phyloP scores from a whole-genome alignment of 2,888 invertebrate species.

The Octodonta nipae region DNA sequence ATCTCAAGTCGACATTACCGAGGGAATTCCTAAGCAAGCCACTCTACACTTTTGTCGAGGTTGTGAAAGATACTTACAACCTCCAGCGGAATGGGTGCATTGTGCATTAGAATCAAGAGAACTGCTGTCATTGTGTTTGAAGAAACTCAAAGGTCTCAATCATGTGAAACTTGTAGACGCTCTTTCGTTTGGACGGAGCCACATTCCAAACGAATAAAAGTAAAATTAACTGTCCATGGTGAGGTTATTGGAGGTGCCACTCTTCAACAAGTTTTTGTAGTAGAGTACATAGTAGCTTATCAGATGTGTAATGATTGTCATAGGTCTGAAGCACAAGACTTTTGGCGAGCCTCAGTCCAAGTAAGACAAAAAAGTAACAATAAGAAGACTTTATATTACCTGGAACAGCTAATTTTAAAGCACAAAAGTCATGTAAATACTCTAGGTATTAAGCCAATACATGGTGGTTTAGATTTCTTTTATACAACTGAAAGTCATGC shows the following conservation, averaged over 20 bases:
- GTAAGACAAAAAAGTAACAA: conserved; percentile 78
- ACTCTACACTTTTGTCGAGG: conserved; percentile 80
- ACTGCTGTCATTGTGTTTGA: conserved; percentile 77
- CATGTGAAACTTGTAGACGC: conserved; percentile 89
- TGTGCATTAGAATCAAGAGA: conserved; percentile 83
- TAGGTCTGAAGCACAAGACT: conserved; percentile 91
- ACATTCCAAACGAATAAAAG: conserved; percentile 93
- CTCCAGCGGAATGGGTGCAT: conserved; percentile 77
- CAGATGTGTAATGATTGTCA: conserved; percentile 98
- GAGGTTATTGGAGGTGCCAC: conserved; percentile 85
- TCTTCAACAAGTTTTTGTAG: conserved; percentile 87
- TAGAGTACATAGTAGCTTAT: conserved; percentile 80
- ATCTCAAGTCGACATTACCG: conserved; percentile 85
- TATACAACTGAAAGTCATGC: conserved; percentile 81
- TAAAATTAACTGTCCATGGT: conserved; percentile 88
- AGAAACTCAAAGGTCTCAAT: conserved; percentile 78
- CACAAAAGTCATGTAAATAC: conserved; percentile 85
- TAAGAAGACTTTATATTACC: conserved; percentile 92
- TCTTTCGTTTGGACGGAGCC: conserved; percentile 97
- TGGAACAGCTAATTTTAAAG: conserved; percentile 93
- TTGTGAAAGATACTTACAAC: conserved; percentile 90
- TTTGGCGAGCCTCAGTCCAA: conserved; percentile 88
- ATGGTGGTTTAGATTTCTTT: conserved; percentile 80
- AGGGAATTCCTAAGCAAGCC: conserved; percentile 88
- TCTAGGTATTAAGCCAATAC: conserved; percentile 55